phyloP scores from a whole-genome alignment of 2,797 vertebrate species.

The Botia kubotai region DNA sequence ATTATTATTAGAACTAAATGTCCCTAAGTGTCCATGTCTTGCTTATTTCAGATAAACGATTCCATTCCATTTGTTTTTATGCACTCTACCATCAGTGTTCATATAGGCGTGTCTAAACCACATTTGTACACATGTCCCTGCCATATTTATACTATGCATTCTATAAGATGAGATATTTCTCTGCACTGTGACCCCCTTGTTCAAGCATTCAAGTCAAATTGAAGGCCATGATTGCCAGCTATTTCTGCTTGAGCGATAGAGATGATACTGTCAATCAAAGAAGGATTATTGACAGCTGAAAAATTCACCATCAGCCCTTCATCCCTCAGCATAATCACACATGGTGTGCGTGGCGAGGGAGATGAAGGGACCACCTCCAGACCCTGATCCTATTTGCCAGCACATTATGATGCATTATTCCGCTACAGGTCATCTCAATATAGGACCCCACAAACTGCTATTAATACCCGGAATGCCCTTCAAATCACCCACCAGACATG shows the following conservation, averaged over 20 bases:
- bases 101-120: too few relatives aligned
- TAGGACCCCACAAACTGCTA: conserved; percentile 31
- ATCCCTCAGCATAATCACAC: conserved; percentile 23
- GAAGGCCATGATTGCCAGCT: conserved; percentile 2
- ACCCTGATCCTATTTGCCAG: conserved; percentile 35
- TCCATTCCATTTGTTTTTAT: background rate
- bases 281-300: conserved; percentile 33
- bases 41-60: too few relatives aligned
- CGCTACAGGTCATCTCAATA: conserved; percentile 39
- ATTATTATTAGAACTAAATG: too few relatives aligned
- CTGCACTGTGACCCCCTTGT: conserved; percentile 8
- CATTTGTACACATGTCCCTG: background rate
- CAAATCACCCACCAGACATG: conserved; percentile 27
- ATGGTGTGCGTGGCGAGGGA: background rate
- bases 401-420: conserved; percentile 45
- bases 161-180: conserved; percentile 22
- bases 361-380: background rate
- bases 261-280: conserved; percentile 35
- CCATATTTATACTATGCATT: background rate
- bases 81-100: background rate
- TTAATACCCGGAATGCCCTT: conserved; percentile 31
- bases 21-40: too few relatives aligned
- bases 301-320: conserved; percentile 4
- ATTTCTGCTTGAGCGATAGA: conserved; percentile 1
- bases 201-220: conserved; percentile 21